A percentile compares a stretch with the other conserved stretches of the same genome.
These are phyloP conservation scores for Dione juno DNA, from an alignment of 2,888 invertebrate genomes.

Conservation along the genomic window DNA sequence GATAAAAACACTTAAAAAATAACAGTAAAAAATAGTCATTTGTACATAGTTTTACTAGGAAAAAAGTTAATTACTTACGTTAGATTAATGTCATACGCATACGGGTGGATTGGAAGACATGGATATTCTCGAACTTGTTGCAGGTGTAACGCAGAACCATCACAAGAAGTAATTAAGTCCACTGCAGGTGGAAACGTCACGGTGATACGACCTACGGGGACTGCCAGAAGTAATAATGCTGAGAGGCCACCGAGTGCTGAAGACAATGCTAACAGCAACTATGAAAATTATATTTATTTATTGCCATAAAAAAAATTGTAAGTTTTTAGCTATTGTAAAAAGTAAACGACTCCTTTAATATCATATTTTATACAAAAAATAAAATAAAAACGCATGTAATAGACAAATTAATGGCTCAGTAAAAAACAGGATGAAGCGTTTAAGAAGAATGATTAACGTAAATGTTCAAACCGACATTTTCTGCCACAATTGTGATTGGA, in stretches of 20 bases:
- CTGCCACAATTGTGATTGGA: conserved; percentile 54
- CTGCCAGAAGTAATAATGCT: conserved; percentile 86
- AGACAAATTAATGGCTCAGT: conserved; percentile 46
- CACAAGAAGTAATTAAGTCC: conserved; percentile 84
- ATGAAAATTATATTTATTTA: conserved; percentile 37
- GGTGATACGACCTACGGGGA: conserved; percentile 88
- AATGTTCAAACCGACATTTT: conserved; percentile 62
- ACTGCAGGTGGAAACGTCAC: conserved; percentile 85
- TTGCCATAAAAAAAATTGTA: not conserved
- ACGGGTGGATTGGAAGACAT: conserved; percentile 76
- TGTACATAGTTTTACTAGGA: too few relatives aligned
- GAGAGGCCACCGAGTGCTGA: conserved; percentile 87
- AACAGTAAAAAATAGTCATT: too few relatives aligned
- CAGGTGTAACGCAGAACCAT: conserved; percentile 60
- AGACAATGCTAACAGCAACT: conserved; percentile 87
- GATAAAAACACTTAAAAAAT: too few relatives aligned
- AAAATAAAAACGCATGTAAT: conserved; percentile 20
- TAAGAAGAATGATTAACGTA: conserved; percentile 64
- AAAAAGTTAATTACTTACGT: too few relatives aligned
- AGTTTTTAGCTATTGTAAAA: not conserved
- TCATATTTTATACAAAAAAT: not conserved
- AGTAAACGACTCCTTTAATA: not conserved
- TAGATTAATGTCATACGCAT: conserved; percentile 74
- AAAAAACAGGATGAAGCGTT: conserved; percentile 67
- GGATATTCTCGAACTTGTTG: conserved; percentile 76